Evolutionary conservation across 2,113 vertebrate species (phyloP), one percentile per base, ranked within the genome.

Genomic region (Neotoma lepida): DNA sequence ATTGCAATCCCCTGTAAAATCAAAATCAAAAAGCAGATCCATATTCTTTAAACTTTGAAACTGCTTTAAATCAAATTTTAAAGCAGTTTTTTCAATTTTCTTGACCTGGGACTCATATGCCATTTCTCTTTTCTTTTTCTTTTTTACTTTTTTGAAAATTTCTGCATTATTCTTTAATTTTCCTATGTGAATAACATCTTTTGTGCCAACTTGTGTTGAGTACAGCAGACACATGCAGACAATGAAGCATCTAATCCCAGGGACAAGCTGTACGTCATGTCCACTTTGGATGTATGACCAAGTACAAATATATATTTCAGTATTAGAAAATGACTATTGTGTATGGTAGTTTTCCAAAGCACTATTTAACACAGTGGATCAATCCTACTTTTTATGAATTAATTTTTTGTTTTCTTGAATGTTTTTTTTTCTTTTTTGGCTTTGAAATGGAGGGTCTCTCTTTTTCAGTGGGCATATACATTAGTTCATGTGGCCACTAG

Each of bases 81-180:
- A 35, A n/a, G 66, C 18, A 58, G 56, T 68, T 70, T 90, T 90
- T 64, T 64, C 7, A 51, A 30, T 84, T 78, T 71, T 13, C 20
- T 77, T 63, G 4, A 61, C 35, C 20, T 74, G 9, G 20, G 20
- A 86, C 90, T 80, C 78, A 51, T 17, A 46, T 18, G 41, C 8
- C 64, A 7, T 88, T 90, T 81, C 71, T 93, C 71, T 94, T 87
- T 73, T 41, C 66, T 91, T 96, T 92, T 30, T 18, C 71, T 85
- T 13, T 76, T 80, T 14, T 78, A 28, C 28, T 5, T 68, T 91
- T 84, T 13, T 30, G 5, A 28, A 95, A 5, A 89, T 51, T 35
- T 87, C 15, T 78, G 33, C 56, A n/a, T 56, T 39, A 24, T 84
- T 94, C 51, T 96, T 82, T 12, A 13, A 56, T 86, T 71, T n/a